Conservation (phyloP, 2,888 invertebrate species). For the Meta bourneti region DNA sequence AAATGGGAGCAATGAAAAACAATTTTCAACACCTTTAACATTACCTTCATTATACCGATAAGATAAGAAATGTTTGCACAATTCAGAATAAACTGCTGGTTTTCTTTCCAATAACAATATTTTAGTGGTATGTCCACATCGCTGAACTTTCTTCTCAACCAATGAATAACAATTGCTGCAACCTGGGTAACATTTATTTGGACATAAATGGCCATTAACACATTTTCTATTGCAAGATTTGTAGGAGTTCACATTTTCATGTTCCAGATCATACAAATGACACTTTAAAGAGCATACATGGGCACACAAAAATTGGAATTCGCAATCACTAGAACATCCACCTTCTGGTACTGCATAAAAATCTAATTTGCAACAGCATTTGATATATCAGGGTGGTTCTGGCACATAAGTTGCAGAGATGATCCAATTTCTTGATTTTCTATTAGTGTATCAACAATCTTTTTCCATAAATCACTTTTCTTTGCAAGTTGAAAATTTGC, state of each 20-base stretch:
- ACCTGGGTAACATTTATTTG: constrained; percentile 58
- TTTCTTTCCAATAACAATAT: constrained; percentile 55
- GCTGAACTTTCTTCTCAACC: constrained; percentile 46
- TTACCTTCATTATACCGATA: constrained; percentile 80
- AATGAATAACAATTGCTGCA: constrained; percentile 45
- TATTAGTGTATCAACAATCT: constrained; percentile 49
- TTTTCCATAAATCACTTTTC: constrained; percentile 73
- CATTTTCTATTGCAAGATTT: constrained; percentile 58
- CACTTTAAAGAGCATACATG: constrained; percentile 80
- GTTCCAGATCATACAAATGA: constrained; percentile 65
- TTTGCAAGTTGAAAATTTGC: constrained; percentile 75
- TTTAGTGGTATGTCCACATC: constrained; percentile 76
- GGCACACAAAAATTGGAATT: constrained; percentile 80
- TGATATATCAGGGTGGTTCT: constrained; percentile 65
- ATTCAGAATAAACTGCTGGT: constrained; percentile 77
- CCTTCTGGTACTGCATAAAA: constrained; percentile 72
- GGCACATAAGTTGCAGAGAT: constrained; percentile 64
- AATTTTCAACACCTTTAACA: constrained; percentile 78
- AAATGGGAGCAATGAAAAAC: constrained; percentile 78
- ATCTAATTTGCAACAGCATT: constrained; percentile 51
- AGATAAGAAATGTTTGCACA: constrained; percentile 79
- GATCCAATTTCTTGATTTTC: constrained; percentile 54
- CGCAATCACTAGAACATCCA: constrained; percentile 80
- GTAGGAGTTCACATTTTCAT: constrained; percentile 45
- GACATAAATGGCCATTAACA: constrained; percentile 50